Conservation (phyloP, 2,797 vertebrate species). For the Catostomus latipinnis region DNA sequence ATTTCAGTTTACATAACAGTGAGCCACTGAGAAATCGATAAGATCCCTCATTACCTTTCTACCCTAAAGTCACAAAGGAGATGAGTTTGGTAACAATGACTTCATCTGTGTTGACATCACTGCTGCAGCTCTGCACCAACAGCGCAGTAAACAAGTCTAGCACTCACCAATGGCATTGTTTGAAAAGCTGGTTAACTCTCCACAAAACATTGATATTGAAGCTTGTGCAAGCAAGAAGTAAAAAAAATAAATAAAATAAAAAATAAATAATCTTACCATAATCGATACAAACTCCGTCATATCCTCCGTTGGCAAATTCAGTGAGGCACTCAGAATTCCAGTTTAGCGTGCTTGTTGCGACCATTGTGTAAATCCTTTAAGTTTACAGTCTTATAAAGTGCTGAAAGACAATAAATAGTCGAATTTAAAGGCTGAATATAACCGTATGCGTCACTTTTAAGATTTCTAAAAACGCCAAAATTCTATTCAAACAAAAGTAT, state of each 20-base stretch:
- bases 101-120: constrained; percentile 70
- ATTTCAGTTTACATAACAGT: too few relatives aligned
- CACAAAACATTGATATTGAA: neutral
- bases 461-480: neutral
- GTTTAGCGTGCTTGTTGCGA: constrained; percentile 77
- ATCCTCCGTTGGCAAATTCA: constrained; percentile 69
- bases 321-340: constrained; percentile 72
- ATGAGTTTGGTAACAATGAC: constrained; percentile 65
- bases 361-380: constrained; percentile 66
- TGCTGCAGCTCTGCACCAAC: constrained; percentile 71
- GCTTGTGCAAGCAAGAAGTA: neutral
- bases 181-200: constrained; percentile 23
- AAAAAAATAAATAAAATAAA: neutral
- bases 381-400: constrained; percentile 46
- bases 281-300: constrained; percentile 72
- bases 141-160: constrained; percentile 68
- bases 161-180: constrained; percentile 31
- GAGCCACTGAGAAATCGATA: too few relatives aligned
- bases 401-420: constrained; percentile 27
- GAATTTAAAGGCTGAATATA: neutral
- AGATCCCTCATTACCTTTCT: neutral
- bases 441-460: too few relatives aligned
- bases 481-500: neutral
- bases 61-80: constrained; percentile 12
- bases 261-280: constrained; percentile 69